Conservation (phyloP, 2,888 invertebrate genomes). For the Scaptodrosophila latifasciaeformis region DNA sequence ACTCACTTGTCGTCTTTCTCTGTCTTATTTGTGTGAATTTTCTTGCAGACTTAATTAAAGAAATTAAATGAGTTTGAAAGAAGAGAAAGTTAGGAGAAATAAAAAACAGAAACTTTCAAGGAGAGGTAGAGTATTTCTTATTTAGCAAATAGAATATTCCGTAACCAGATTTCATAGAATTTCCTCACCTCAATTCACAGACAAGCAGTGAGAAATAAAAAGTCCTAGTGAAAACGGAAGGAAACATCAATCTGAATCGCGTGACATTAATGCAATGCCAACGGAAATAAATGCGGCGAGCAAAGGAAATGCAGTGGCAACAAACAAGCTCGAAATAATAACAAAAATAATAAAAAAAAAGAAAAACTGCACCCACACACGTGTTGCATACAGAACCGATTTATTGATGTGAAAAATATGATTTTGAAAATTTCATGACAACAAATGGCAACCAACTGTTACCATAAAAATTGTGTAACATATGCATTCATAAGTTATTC, state of each 20-base stretch:
- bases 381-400: slow-evolving; percentile 4
- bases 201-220: too few relatives aligned
- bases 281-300: slow-evolving; percentile 14
- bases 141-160: too few relatives aligned
- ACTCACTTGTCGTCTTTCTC: too few relatives aligned
- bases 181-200: too few relatives aligned
- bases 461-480: background rate
- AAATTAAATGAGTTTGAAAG: too few relatives aligned
- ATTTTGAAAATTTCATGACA: slow-evolving; percentile 12
- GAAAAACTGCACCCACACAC: slow-evolving; percentile 1
- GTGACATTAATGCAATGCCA: slow-evolving; percentile 10
- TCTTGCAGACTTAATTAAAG: too few relatives aligned
- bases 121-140: too few relatives aligned
- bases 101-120: too few relatives aligned
- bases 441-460: slow-evolving; percentile 1
- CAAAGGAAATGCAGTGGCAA: slow-evolving; percentile 19
- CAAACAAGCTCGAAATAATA: background rate
- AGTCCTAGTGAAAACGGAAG: slow-evolving; percentile 9
- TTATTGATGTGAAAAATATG: slow-evolving; percentile 32
- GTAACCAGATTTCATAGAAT: too few relatives aligned
- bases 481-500: background rate
- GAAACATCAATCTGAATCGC: slow-evolving; percentile 8
- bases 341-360: background rate
- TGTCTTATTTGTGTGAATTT: too few relatives aligned
- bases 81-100: too few relatives aligned